Evolutionary conservation across 1,140 invertebrate genomes (phyloP).

Genomic region (Bursaphelenchus mucronatus): DNA sequence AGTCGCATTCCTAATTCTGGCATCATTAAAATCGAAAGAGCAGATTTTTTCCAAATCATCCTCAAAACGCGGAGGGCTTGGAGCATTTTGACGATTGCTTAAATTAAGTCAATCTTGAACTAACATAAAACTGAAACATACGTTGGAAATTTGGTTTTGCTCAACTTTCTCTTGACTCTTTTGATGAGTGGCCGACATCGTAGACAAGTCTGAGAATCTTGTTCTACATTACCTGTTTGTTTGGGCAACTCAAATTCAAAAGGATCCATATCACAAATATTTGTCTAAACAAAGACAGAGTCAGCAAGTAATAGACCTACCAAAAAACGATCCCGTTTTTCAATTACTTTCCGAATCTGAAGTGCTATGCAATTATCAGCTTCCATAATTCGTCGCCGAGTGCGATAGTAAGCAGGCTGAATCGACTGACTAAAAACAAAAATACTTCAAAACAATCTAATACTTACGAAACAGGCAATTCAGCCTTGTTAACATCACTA

Average conservation of each 20-base stretch:
- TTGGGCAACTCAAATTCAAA: background rate
- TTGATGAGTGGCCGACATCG: slow-evolving; percentile 16
- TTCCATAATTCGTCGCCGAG: background rate
- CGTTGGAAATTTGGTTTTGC: no score
- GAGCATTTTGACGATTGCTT: no score
- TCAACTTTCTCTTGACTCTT: background rate
- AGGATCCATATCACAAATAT: background rate
- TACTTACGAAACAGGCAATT: slow-evolving; percentile 5
- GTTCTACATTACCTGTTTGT: background rate
- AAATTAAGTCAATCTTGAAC: no score
- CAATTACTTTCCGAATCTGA: slow-evolving; percentile 1
- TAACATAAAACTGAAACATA: no score
- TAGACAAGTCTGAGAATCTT: background rate
- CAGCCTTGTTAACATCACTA: background rate
- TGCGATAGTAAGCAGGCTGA: slow-evolving; percentile 12
- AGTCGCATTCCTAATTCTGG: no score
- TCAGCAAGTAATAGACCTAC: background rate
- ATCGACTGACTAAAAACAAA: slow-evolving; percentile 7
- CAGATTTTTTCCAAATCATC: no score
- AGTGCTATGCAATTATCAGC: slow-evolving; percentile 3
- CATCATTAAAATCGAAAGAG: no score
- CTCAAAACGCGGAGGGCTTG: no score
- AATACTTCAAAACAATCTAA: slow-evolving; percentile 5
- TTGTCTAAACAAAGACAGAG: background rate
- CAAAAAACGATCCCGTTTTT: slow-evolving; percentile 15